Evolutionary conservation across 2,113 vertebrate genomes (phyloP).

Genomic region (Phaethon lepturus): DNA sequence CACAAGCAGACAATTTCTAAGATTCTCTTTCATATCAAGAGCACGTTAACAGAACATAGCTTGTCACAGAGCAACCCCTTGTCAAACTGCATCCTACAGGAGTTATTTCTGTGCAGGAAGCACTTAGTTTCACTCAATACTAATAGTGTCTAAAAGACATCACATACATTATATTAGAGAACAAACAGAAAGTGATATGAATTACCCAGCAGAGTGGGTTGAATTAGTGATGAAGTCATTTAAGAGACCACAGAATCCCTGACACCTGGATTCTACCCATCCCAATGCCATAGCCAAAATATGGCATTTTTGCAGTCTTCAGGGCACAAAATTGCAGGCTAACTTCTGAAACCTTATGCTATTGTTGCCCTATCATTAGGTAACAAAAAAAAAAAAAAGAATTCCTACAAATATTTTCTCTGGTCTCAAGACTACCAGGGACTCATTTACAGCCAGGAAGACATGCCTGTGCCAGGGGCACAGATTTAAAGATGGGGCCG

Average conservation of each 20-base stretch:
- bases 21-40: not conserved
- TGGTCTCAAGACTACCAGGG: not conserved
- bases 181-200: not conserved
- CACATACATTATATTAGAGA: not conserved
- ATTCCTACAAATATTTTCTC: not conserved
- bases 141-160: slow-evolving; percentile 16
- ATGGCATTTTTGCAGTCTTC: accelerated
- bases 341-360: not conserved
- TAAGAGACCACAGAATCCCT: not conserved
- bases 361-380: accelerated
- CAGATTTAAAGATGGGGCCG: not conserved
- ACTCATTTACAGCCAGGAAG: not conserved
- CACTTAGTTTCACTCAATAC: slow-evolving; percentile 27
- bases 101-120: not conserved
- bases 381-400: not conserved
- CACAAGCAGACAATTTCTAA: not conserved
- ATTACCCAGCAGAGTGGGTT: slow-evolving; percentile 1
- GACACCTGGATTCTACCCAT: not conserved
- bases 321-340: not conserved
- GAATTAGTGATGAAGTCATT: not conserved
- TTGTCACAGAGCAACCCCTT: not conserved
- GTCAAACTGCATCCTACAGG: not conserved
- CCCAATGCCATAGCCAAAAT: not conserved
- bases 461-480: not conserved
- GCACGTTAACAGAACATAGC: not conserved